Percentiles rank a stretch among this genome's conserved stretches.
Evolutionary conservation across 2,888 invertebrate genomes (phyloP).

Genomic region (Nomada fucata): DNA sequence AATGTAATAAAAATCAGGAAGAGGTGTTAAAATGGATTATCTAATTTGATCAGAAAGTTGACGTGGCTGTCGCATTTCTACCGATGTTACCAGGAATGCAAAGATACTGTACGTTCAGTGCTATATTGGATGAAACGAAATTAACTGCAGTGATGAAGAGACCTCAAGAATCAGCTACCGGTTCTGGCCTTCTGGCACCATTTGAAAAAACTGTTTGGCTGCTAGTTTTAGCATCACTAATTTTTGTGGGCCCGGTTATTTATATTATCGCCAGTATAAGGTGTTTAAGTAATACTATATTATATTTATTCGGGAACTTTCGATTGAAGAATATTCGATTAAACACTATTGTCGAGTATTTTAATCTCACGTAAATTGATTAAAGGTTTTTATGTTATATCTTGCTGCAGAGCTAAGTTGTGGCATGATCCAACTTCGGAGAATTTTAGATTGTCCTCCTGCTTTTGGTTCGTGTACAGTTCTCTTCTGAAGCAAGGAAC

Average conservation of each 20-base stretch:
- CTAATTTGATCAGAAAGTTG: conserved; percentile 86
- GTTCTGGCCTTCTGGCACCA: conserved; percentile 93
- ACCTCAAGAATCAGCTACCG: conserved; percentile 92
- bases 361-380: neutral
- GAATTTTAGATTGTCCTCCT: conserved; percentile 88
- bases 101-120: conserved; percentile 85
- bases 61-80: conserved; percentile 91
- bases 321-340: too few species aligned
- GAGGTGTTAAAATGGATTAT: neutral
- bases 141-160: conserved; percentile 93
- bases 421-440: conserved; percentile 86
- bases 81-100: conserved; percentile 88
- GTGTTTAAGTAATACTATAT: conserved; percentile 60
- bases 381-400: neutral
- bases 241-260: conserved; percentile 92
- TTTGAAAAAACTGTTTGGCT: conserved; percentile 91
- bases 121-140: conserved; percentile 89
- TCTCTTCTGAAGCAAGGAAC: conserved; percentile 95
- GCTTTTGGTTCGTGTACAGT: conserved; percentile 95
- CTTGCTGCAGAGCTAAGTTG: conserved; percentile 58
- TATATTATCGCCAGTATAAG: conserved; percentile 89
- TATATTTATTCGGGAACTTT: neutral
- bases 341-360: too few species aligned
- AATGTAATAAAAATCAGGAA: neutral
- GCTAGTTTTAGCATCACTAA: conserved; percentile 89